Evolutionary conservation across 1,140 invertebrate species (phyloP), one percentile per base, ranked within the genome.

Genomic region (Cydia amplana): DNA sequence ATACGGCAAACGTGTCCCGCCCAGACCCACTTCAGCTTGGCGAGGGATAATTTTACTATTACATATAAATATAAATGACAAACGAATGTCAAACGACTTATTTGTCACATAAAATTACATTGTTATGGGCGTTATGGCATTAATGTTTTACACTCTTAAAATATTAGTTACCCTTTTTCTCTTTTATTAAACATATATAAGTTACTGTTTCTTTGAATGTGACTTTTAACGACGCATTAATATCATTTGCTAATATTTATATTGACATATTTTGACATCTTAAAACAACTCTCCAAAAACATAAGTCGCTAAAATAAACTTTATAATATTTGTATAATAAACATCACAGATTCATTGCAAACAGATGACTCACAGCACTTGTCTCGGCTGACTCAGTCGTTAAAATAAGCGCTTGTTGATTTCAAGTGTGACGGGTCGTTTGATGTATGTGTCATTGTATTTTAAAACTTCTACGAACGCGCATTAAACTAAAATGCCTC

Each of bases 341-440:
- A 60, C 12, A 60, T 10, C 55, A 60, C 55, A 60, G 55, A 60
- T 23, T 51, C 55, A 23, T 60, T 60, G 9, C 12, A 60, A 23
- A 60, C 55, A 60, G 55, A 60, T 60, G 55, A 60, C 20, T 60
- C 55, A 60, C 55, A 7, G 51, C 51, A 55, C 51, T 55, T 20
- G 12, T 16, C 46, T n/a, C 7, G 9, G 36, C 46, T 60, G 55
- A 60, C 16, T 60, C 55, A 60, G 20, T 60, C 55, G 55, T 60
- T 60, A 60, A 60, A 60, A 60, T 60, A 60, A 60, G n/a, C 55
- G 18, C 16, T 46, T 46, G 49, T 60, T 60, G 55, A 60, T 60
- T 60, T 60, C 55, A 60, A 60, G 20, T 60, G 55, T 60, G 55
- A 60, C 6, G 55, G 55, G 0, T 18, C 51, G 51, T 55, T 60